A percentile compares a stretch with the other conserved stretches of the same genome.
These are phyloP conservation scores for Gyps fulvus DNA, from an alignment of 2,113 vertebrate genomes.

Conservation along the genomic window DNA sequence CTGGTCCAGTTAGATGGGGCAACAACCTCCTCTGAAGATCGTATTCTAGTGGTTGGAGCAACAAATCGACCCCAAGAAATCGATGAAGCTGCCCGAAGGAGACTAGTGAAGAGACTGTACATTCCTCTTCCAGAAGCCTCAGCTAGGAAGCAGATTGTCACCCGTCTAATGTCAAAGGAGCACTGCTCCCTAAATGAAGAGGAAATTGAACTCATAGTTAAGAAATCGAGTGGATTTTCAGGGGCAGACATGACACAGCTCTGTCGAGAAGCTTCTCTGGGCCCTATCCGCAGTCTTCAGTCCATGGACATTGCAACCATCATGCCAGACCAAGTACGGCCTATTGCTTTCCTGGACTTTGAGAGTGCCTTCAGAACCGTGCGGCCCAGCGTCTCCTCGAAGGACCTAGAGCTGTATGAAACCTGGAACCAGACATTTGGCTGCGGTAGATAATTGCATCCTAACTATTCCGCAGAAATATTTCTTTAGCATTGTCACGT, in stretches of 20 bases:
- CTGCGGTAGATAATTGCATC: constrained; percentile 78
- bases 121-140: constrained; percentile 88
- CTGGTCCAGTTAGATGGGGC: constrained; percentile 95
- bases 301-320: constrained; percentile 87
- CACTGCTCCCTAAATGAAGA: constrained; percentile 77
- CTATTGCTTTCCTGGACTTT: constrained; percentile 86
- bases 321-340: constrained; percentile 84
- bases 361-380: constrained; percentile 87
- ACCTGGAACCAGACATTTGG: constrained; percentile 94
- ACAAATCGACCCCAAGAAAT: constrained; percentile 97
- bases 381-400: constrained; percentile 86
- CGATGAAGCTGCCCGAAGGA: constrained; percentile 91
- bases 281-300: constrained; percentile 91
- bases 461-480: rapidly evolving
- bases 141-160: constrained; percentile 87
- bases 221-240: constrained; percentile 83
- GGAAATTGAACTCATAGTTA: constrained; percentile 80
- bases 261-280: constrained; percentile 91
- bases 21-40: constrained; percentile 89
- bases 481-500: rapidly evolving
- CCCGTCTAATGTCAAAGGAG: constrained; percentile 83
- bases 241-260: constrained; percentile 96
- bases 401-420: constrained; percentile 90
- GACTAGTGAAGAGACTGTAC: constrained; percentile 90
- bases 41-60: constrained; percentile 92